Evolutionary conservation across 2,113 vertebrate genomes (phyloP).

Genomic region (Pseudorhombus dupliciocellatus): DNA sequence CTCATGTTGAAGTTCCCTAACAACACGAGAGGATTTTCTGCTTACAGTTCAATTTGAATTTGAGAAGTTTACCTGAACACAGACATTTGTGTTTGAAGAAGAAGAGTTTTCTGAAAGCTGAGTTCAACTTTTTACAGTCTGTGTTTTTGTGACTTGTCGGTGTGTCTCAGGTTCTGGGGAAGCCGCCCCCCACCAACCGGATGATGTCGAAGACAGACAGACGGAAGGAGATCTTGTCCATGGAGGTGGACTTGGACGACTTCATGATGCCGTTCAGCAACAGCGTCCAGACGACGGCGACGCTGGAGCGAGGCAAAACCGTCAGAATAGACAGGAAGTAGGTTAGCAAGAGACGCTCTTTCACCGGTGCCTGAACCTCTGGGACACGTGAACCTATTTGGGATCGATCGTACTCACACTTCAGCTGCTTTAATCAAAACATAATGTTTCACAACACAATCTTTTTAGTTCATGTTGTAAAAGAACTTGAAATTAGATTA

Average conservation of each 20-base stretch:
- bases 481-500: background rate
- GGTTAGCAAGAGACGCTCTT: constrained; percentile 32
- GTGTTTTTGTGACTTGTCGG: background rate
- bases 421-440: constrained; percentile 4
- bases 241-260: constrained; percentile 84
- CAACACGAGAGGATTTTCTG: too few species aligned
- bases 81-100: background rate
- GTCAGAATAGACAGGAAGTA: constrained; percentile 38
- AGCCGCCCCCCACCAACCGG: constrained; percentile 81
- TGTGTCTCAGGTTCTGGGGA: constrained; percentile 82
- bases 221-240: constrained; percentile 66
- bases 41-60: too few species aligned
- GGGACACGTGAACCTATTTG: background rate
- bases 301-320: constrained; percentile 27
- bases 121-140: background rate
- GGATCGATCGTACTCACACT: background rate
- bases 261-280: constrained; percentile 84
- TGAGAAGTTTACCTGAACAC: background rate
- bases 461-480: background rate
- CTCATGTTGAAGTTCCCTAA: too few species aligned
- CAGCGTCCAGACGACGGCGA: constrained; percentile 75
- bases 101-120: too few species aligned
- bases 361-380: background rate
- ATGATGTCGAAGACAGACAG: constrained; percentile 81
- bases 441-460: background rate